Conservation (phyloP, 2,797 vertebrate species). For the Molossus alvarezi region DNA sequence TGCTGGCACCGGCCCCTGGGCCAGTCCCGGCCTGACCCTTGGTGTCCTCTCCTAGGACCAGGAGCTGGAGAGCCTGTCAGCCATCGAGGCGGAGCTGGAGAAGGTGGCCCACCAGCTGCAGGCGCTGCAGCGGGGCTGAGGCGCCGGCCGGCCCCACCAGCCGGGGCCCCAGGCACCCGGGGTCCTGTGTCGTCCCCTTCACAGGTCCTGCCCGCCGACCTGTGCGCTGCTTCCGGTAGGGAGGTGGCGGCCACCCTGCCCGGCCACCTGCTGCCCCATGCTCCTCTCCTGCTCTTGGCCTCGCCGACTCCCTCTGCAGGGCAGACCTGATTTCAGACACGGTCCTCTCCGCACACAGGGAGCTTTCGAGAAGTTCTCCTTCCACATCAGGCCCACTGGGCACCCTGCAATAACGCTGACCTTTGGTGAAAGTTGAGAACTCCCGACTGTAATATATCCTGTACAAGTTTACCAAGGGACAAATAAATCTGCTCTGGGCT, state of each 20-base stretch:
- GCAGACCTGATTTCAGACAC: constrained; percentile 58
- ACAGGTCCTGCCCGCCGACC: background rate
- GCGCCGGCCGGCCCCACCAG: fast-evolving
- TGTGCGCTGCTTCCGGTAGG: constrained; percentile 51
- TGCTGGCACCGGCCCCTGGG: background rate
- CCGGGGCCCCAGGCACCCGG: background rate
- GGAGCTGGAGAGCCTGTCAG: constrained; percentile 96
- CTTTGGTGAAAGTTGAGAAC: constrained; percentile 89
- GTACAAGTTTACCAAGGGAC: constrained; percentile 88
- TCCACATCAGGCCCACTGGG: constrained; percentile 86
- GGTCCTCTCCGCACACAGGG: constrained; percentile 78
- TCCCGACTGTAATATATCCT: constrained; percentile 89
- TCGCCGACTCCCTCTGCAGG: background rate
- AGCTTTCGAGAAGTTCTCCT: constrained; percentile 89
- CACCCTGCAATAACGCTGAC: constrained; percentile 90
- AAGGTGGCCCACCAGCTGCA: constrained; percentile 96
- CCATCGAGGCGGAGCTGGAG: constrained; percentile 97
- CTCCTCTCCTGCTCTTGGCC: constrained; percentile 60
- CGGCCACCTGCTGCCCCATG: background rate
- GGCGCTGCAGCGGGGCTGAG: constrained; percentile 92
- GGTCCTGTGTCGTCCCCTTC: constrained; percentile 47
- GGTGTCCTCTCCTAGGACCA: constrained; percentile 88
- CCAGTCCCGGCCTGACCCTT: fast-evolving
- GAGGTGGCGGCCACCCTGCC: constrained; percentile 11
- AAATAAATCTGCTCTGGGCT: constrained; percentile 89